Conservation (phyloP, 2,888 invertebrate genomes). For the Drosophila quinaria region DNA sequence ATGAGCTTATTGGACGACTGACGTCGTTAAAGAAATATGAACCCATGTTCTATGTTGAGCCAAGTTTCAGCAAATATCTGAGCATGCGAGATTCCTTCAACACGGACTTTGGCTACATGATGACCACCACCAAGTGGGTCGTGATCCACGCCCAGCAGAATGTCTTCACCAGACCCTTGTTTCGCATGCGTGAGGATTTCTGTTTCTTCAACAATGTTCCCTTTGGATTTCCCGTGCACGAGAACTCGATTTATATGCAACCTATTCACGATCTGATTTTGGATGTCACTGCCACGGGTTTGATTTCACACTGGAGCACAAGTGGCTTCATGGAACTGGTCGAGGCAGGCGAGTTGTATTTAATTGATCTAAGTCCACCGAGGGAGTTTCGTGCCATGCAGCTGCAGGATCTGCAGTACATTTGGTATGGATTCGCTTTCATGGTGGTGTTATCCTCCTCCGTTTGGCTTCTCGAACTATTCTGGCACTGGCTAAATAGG, state of each 20-base stretch:
- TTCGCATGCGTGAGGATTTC: constrained; percentile 69
- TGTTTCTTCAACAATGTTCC: constrained; percentile 78
- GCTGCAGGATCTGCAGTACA: constrained; percentile 68
- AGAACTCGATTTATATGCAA: constrained; percentile 74
- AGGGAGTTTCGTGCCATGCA: constrained; percentile 71
- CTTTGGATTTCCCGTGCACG: constrained; percentile 75
- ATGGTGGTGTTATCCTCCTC: constrained; percentile 53
- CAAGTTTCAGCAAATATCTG: constrained; percentile 59
- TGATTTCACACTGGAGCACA: constrained; percentile 61
- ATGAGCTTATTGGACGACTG: constrained; percentile 44
- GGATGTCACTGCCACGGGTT: constrained; percentile 64
- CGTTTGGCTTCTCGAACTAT: constrained; percentile 62
- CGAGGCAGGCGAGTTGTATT: constrained; percentile 58
- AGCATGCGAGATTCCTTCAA: constrained; percentile 69
- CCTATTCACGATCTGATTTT: constrained; percentile 67
- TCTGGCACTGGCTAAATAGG: constrained; percentile 3
- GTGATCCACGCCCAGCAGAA: constrained; percentile 78
- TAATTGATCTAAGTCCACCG: constrained; percentile 63
- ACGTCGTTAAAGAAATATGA: constrained; percentile 61
- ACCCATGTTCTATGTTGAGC: constrained; percentile 66
- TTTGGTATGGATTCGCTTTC: constrained; percentile 71
- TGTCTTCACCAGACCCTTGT: constrained; percentile 73
- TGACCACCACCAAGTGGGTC: constrained; percentile 71
- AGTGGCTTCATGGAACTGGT: constrained; percentile 72
- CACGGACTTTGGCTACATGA: constrained; percentile 71